phyloP scores from a whole-genome alignment of 2,113 vertebrate genomes.

The Amazona guildingii region DNA sequence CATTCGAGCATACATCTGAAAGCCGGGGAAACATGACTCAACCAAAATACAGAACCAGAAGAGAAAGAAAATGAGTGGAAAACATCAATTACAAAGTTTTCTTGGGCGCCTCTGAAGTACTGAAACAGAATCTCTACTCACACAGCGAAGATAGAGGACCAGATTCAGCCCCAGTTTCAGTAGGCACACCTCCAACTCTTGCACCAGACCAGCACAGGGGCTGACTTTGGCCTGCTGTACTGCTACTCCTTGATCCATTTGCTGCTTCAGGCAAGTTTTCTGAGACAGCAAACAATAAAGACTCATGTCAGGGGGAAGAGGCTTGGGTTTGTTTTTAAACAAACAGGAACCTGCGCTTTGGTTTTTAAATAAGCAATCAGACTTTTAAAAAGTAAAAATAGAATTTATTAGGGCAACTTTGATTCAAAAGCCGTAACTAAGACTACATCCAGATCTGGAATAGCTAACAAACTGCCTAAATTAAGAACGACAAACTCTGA shows the following conservation, averaged over 20 bases:
- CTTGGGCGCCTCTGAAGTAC: not conserved
- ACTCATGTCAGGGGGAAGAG: not conserved
- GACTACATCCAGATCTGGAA: not conserved
- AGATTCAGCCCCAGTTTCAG: not conserved
- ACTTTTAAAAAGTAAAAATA: not conserved
- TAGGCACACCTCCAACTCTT: not conserved
- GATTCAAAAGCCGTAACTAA: not conserved
- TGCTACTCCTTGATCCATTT: not conserved
- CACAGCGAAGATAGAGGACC: not conserved
- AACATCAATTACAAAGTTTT: constrained; percentile 35
- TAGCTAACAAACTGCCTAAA: not conserved
- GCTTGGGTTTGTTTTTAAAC: not conserved
- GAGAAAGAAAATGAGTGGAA: constrained; percentile 41
- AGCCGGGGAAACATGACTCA: not conserved
- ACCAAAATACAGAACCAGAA: constrained; percentile 20
- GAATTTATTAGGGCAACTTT: not conserved
- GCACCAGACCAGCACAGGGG: not conserved
- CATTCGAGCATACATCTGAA: not conserved
- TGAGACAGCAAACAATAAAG: not conserved
- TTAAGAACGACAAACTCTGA: not conserved
- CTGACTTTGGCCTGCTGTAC: not conserved
- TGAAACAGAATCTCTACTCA: not conserved
- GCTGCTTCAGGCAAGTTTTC: not conserved
- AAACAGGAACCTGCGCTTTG: not conserved
- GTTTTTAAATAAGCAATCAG: not conserved